Evolutionary conservation across 1,140 invertebrate genomes (phyloP).

Genomic region (Drosophila aff.): DNA sequence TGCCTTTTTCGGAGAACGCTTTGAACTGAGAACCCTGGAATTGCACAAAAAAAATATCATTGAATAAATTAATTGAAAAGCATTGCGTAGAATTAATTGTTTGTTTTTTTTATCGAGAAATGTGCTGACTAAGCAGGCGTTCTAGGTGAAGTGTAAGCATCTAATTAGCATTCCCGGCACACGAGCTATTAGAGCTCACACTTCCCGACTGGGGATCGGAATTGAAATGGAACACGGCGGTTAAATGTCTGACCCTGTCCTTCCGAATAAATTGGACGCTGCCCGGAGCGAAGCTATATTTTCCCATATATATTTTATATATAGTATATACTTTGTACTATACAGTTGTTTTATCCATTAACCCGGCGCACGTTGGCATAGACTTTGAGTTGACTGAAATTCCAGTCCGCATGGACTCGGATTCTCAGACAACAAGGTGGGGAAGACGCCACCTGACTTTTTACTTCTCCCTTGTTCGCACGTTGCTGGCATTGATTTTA

Average conservation of each 20-base stretch:
- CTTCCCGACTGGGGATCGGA: constrained; percentile 22
- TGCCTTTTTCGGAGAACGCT: constrained; percentile 29
- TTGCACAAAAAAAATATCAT: constrained; percentile 30
- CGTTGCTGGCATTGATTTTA: constrained; percentile 54
- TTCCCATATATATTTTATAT: constrained; percentile 24
- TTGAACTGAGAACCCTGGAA: constrained; percentile 44
- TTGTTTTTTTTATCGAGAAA: constrained; percentile 35
- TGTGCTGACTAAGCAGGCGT: constrained; percentile 28
- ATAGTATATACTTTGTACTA: constrained; percentile 2
- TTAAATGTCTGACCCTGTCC: constrained; percentile 51
- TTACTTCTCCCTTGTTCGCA: constrained; percentile 17
- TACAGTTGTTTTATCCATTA: constrained; percentile 27
- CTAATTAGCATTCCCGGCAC: constrained; percentile 67
- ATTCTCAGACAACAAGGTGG: constrained; percentile 7
- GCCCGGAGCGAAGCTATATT: constrained; percentile 12
- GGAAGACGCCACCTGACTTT: constrained; percentile 50
- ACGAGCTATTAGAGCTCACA: constrained; percentile 47
- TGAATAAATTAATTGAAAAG: constrained; percentile 50
- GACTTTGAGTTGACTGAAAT: constrained; percentile 36
- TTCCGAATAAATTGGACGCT: constrained; percentile 29
- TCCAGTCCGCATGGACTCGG: constrained; percentile 12
- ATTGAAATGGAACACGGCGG: constrained; percentile 41
- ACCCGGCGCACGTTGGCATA: constrained; percentile 15
- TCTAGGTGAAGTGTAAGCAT: constrained; percentile 39
- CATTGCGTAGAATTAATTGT: constrained; percentile 37